Evolutionary conservation across 2,797 vertebrate genomes (phyloP).

Genomic region (Gymnoscopelus braueri): DNA sequence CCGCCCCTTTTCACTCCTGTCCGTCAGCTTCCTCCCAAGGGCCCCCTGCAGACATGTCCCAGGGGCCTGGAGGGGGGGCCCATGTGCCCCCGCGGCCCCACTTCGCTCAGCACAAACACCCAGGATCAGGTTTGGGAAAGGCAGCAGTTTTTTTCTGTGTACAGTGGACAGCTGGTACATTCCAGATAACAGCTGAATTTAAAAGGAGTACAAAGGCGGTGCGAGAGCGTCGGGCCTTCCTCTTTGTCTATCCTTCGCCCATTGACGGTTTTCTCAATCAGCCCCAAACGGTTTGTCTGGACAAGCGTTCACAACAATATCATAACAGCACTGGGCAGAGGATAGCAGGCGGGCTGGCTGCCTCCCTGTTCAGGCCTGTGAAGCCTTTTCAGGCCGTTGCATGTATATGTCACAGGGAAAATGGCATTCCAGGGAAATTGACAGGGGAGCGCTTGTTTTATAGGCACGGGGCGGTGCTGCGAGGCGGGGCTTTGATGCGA

Average conservation of each 20-base stretch:
- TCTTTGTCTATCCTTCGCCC: conserved; percentile 66
- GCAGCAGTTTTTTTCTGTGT: conserved; percentile 77
- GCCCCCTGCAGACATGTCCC: conserved; percentile 52
- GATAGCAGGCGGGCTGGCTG: conserved; percentile 46
- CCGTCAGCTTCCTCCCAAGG: conserved; percentile 74
- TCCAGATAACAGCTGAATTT: conserved; percentile 85
- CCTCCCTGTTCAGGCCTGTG: conserved; percentile 60
- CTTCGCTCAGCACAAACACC: conserved; percentile 67
- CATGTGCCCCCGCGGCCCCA: conserved; percentile 49
- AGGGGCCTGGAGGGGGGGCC: conserved; percentile 57
- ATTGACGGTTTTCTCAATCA: conserved; percentile 77
- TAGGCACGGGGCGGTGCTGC: too few relatives aligned
- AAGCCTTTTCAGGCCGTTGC: conserved; percentile 52
- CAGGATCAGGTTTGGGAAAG: conserved; percentile 81
- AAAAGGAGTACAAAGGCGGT: conserved; percentile 76
- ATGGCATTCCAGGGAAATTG: too few relatives aligned
- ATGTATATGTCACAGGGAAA: too few relatives aligned
- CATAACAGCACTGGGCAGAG: conserved; percentile 62
- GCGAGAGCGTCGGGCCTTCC: conserved; percentile 51
- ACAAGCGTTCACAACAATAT: conserved; percentile 67
- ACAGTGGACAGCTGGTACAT: conserved; percentile 84
- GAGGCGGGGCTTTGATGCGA: too few relatives aligned
- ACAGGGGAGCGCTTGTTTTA: too few relatives aligned
- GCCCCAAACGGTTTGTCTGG: conserved; percentile 71
- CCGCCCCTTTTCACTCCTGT: conserved; percentile 69